Evolutionary conservation across 2,888 invertebrate genomes (phyloP).

Genomic region (Sclerodermus sp.): DNA sequence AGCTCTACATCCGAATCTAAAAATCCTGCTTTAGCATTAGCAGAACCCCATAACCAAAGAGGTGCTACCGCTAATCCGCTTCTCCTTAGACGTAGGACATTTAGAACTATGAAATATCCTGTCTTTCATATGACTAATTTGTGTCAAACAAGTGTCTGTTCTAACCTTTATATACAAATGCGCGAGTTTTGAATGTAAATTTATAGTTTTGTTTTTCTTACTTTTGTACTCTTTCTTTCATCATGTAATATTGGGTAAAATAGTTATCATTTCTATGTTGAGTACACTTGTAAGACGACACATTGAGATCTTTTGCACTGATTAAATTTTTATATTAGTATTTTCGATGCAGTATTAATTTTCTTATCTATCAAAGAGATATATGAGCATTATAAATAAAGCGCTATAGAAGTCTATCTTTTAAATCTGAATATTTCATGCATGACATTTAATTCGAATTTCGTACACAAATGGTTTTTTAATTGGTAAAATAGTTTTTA

Average conservation of each 20-base stretch:
- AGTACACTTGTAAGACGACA: constrained; percentile 12
- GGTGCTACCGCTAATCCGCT: constrained; percentile 40
- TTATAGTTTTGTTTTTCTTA: too few relatives aligned
- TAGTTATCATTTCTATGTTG: too few relatives aligned
- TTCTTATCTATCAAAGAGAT: constrained; percentile 7
- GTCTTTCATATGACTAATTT: constrained; percentile 47
- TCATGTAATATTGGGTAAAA: too few relatives aligned
- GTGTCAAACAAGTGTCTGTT: constrained; percentile 45
- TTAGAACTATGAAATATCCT: constrained; percentile 43
- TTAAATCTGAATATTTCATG: not conserved
- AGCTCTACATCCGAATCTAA: constrained; percentile 25
- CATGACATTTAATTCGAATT: not conserved
- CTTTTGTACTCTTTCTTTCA: too few relatives aligned
- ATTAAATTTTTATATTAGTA: constrained; percentile 20
- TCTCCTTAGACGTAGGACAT: constrained; percentile 31
- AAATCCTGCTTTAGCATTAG: constrained; percentile 46
- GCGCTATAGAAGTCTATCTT: not conserved
- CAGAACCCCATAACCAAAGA: constrained; percentile 52
- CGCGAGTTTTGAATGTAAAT: constrained; percentile 39
- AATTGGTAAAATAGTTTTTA: constrained; percentile 23
- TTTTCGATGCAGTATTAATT: constrained; percentile 31
- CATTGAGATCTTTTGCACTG: constrained; percentile 8
- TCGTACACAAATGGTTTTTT: constrained; percentile 14
- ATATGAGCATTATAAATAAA: constrained; percentile 7
- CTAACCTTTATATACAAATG: constrained; percentile 50